A percentile compares a stretch with the other conserved stretches of the same genome.
These are phyloP conservation scores for Mesitornis unicolor DNA, from an alignment of 2,113 vertebrate genomes.

Conservation along the genomic window DNA sequence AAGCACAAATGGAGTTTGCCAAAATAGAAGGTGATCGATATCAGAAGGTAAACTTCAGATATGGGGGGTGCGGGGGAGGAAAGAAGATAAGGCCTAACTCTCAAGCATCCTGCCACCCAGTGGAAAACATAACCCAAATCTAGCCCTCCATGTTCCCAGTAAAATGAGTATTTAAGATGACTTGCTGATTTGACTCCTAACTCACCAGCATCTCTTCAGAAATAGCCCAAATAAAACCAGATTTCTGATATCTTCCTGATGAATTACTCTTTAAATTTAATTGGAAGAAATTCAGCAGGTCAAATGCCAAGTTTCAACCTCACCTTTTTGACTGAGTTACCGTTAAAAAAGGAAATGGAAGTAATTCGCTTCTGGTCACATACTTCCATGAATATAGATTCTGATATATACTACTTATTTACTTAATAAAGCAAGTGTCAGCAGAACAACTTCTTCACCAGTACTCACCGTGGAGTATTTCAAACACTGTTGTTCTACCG, in stretches of 20 bases:
- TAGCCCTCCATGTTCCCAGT: not conserved
- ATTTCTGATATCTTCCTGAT: not conserved
- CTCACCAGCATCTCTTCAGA: not conserved
- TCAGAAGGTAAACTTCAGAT: not conserved
- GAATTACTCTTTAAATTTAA: not conserved
- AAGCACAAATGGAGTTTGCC: not conserved
- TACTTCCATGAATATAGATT: not conserved
- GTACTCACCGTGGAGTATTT: not conserved
- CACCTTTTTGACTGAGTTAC: not conserved
- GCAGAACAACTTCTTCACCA: not conserved
- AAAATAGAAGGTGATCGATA: accelerated
- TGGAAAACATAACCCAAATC: not conserved
- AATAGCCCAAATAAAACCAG: not conserved
- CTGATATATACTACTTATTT: not conserved
- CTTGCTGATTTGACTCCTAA: not conserved
- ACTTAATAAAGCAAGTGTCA: not conserved
- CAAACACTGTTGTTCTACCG: not conserved
- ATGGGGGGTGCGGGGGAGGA: too few species aligned
- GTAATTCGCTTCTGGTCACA: not conserved
- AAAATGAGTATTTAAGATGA: not conserved
- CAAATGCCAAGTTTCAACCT: not conserved
- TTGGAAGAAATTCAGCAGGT: not conserved
- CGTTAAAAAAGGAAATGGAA: not conserved
- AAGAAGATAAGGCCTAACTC: not conserved
- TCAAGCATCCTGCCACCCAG: not conserved